Conservation (phyloP, 1,140 invertebrate species). For the Triops longicaudatus region DNA sequence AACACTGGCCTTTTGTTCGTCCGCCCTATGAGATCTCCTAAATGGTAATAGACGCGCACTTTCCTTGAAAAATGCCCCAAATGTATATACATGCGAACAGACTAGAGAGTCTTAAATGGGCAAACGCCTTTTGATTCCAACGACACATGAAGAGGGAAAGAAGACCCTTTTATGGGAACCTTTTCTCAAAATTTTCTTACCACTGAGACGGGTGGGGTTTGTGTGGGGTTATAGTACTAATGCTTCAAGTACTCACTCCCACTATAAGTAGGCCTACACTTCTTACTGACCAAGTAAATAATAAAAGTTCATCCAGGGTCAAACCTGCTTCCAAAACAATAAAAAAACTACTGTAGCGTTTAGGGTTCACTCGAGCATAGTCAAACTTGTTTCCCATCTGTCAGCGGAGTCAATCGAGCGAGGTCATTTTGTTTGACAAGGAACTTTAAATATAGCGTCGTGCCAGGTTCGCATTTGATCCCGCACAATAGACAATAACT, state of each 20-base stretch:
- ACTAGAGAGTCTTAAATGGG: neutral
- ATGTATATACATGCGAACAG: neutral
- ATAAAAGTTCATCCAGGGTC: neutral
- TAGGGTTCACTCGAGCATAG: neutral
- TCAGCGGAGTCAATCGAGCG: slow-evolving; percentile 10
- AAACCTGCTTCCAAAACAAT: neutral
- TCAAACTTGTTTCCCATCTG: neutral
- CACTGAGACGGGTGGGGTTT: neutral
- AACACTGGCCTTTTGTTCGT: too few relatives aligned
- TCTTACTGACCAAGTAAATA: neutral
- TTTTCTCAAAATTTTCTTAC: neutral
- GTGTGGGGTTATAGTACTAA: neutral
- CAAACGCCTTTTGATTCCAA: neutral
- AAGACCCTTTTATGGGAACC: neutral
- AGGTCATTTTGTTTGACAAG: slow-evolving; percentile 15
- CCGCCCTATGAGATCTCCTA: too few relatives aligned
- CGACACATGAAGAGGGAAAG: neutral
- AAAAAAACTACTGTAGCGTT: neutral
- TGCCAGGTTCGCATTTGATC: neutral
- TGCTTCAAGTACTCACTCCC: neutral
- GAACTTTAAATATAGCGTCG: neutral
- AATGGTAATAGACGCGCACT: neutral
- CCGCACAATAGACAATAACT: slow-evolving; percentile 1
- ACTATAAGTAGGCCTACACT: neutral
- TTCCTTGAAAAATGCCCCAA: neutral